Percentiles rank a stretch among this genome's conserved stretches.
phyloP scores from a whole-genome alignment of 1,140 invertebrate species.

The Theocolax elegans region DNA sequence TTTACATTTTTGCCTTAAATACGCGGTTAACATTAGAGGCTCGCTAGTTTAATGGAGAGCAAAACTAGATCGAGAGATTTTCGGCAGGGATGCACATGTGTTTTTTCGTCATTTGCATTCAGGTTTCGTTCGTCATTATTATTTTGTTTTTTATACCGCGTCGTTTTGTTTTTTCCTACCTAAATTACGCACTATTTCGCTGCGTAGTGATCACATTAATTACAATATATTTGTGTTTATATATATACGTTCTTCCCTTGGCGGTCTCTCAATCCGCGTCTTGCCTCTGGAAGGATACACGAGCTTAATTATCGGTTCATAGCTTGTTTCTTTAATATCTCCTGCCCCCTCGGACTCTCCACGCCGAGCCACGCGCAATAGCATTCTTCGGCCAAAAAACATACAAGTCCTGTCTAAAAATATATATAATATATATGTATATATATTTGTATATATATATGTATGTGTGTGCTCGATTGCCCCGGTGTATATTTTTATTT shows the following conservation, averaged over 20 bases:
- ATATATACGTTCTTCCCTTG: constrained; percentile 39
- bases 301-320: constrained; percentile 31
- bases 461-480: constrained; percentile 45
- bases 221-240: constrained; percentile 35
- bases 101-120: constrained; percentile 10
- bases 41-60: constrained; percentile 40
- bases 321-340: constrained; percentile 21
- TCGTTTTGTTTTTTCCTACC: constrained; percentile 1
- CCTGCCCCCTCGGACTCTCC: constrained; percentile 35
- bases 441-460: constrained; percentile 46
- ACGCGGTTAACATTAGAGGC: constrained; percentile 30
- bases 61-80: constrained; percentile 41
- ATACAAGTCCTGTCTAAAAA: constrained; percentile 56
- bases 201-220: constrained; percentile 42
- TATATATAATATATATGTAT: constrained; percentile 48
- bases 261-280: constrained; percentile 37
- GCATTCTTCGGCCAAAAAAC: constrained; percentile 50
- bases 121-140: neutral
- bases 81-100: constrained; percentile 29
- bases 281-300: constrained; percentile 48
- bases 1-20: constrained; percentile 18
- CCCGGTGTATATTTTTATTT: constrained; percentile 45
- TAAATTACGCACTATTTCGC: constrained; percentile 42
- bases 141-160: neutral
- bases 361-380: constrained; percentile 48